A percentile compares a stretch with the other conserved stretches of the same genome.
These are phyloP conservation scores for Catocala nupta DNA, from an alignment of 2,888 invertebrate species.

Conservation along the genomic window DNA sequence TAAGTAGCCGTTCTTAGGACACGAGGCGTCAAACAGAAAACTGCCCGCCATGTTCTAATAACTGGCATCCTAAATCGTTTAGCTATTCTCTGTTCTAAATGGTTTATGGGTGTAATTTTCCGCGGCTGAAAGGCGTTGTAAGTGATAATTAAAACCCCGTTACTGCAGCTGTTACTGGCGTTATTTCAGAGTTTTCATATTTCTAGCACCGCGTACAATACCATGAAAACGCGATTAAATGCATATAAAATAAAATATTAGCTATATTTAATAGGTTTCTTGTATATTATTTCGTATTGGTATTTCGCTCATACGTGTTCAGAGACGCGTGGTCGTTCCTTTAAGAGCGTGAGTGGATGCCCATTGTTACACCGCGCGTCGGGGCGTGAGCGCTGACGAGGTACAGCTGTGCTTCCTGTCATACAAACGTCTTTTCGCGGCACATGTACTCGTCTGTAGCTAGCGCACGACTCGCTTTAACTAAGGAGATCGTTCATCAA, in stretches of 20 bases:
- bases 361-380: conserved; percentile 36
- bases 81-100: conserved; percentile 74
- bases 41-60: conserved; percentile 67
- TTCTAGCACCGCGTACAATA: conserved; percentile 60
- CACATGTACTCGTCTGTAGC: background rate
- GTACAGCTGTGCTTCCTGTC: conserved; percentile 77
- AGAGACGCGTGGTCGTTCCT: conserved; percentile 3
- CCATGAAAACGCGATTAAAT: conserved; percentile 69
- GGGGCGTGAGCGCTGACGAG: conserved; percentile 45
- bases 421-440: conserved; percentile 28
- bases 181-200: conserved; percentile 77
- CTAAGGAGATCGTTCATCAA: conserved; percentile 50
- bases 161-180: conserved; percentile 81
- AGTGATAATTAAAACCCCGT: conserved; percentile 85
- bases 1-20: no score
- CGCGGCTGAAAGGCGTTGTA: conserved; percentile 79
- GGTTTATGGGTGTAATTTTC: conserved; percentile 82
- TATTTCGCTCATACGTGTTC: background rate
- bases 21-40: conserved; percentile 52
- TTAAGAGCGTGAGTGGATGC: conserved; percentile 19
- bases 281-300: conserved; percentile 16
- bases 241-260: conserved; percentile 61
- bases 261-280: conserved; percentile 40
- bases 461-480: conserved; percentile 38
- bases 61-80: conserved; percentile 74